Evolutionary conservation across 2,113 vertebrate genomes (phyloP), one percentile per base, ranked within the genome.

Genomic region (Percopsis transmontana): DNA sequence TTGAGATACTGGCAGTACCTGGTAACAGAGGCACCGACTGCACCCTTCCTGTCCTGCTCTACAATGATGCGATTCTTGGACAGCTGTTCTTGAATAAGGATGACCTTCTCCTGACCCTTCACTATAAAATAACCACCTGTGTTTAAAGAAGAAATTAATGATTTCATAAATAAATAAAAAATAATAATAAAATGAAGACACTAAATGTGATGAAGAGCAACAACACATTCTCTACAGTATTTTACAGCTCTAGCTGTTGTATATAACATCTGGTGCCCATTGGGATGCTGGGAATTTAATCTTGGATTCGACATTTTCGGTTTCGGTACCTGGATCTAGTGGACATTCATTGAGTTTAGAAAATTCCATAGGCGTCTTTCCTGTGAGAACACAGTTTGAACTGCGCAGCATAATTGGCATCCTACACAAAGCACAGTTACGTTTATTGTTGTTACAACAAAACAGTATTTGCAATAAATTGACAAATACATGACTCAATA

Each of bases 61-160:
- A 99, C 97, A 53, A 99, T 99, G 62, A 99, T 99, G 73, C 97
- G 94, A 88, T 99, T 98, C 92, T 99, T 99, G 9, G 97, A 99
- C 60, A 99, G 91, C 86, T 99, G 97, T 66, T 99, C 97, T 83
- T 99, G 97, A 88, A 99, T 99, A 58, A 99, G 93, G 88, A 99
- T 98, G 0, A 99, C 97, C 84, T 99, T 99, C 77, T 99, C 97
- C 39, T 97, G 96, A 67, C 97, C 97, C 90, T 99, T 99, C 5
- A 99, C 97, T 39, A 99, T 98, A 80, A 99, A 99, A 82, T 99
- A 99, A 27, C 96, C 97, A 53, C 96, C 97, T 99, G 82, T 8
- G 24, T 45, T 66, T 2, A 53, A 55, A 70, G 13, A 19, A 53
- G 1, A 53, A n/a, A 52, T 14, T 1, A 52, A 1, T n/a, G 1